Evolutionary conservation across 1,140 invertebrate genomes (phyloP).

Genomic region (Nebria ingens): DNA sequence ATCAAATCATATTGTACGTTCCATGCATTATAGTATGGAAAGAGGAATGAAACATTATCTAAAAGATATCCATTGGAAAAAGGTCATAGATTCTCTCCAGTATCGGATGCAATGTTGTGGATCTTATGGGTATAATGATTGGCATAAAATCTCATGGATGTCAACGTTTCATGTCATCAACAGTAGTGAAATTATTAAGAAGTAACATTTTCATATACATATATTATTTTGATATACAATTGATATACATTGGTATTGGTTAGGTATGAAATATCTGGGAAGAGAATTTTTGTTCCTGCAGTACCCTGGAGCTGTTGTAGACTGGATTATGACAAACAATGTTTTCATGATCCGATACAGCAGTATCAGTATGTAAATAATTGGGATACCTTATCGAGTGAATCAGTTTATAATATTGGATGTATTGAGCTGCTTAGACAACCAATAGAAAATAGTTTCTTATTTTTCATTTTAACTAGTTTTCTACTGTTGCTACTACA

Average conservation of each 20-base stretch:
- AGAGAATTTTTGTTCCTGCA: conserved; percentile 19
- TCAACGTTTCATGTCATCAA: conserved; percentile 28
- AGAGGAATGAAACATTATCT: conserved; percentile 32
- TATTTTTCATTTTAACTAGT: conserved; percentile 14
- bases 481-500: conserved; percentile 14
- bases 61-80: conserved; percentile 30
- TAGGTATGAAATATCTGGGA: conserved; percentile 11
- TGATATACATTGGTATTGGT: background rate
- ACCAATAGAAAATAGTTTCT: conserved; percentile 21
- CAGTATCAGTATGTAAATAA: conserved; percentile 24
- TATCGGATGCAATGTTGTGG: conserved; percentile 31
- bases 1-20: conserved; percentile 28
- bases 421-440: conserved; percentile 25
- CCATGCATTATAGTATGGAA: conserved; percentile 26
- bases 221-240: background rate
- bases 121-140: conserved; percentile 29
- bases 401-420: conserved; percentile 27
- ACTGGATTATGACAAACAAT: conserved; percentile 29
- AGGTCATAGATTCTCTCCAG: conserved; percentile 31
- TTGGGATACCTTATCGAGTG: conserved; percentile 26
- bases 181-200: conserved; percentile 27
- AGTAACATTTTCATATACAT: conserved; percentile 9
- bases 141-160: conserved; percentile 31
- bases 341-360: conserved; percentile 32
- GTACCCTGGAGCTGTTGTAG: conserved; percentile 32